Conservation (phyloP, 2,888 invertebrate species). For the Trichogramma evanescens region DNA sequence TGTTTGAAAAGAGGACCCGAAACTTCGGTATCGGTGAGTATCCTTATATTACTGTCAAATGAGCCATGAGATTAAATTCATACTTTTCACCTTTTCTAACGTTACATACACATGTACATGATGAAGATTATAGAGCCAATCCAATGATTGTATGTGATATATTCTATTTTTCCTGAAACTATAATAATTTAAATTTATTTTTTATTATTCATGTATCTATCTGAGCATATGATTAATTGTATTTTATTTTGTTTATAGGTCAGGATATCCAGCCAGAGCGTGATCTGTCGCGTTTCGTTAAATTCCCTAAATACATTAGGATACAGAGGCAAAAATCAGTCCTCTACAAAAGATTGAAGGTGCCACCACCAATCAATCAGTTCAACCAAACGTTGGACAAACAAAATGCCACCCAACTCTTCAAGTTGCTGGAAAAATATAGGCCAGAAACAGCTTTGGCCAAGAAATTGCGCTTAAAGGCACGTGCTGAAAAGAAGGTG, state of each 20-base stretch:
- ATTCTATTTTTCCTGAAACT: too few relatives aligned
- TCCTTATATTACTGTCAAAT: background rate
- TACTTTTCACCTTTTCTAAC: background rate
- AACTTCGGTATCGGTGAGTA: constrained; percentile 95
- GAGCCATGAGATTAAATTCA: background rate
- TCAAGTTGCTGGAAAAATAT: constrained; percentile 96
- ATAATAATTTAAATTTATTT: background rate
- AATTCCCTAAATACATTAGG: constrained; percentile 99
- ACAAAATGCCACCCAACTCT: constrained; percentile 92
- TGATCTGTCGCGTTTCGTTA: constrained; percentile 94
- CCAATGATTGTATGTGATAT: too few relatives aligned
- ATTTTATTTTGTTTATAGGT: constrained; percentile 53
- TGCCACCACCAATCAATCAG: constrained; percentile 98
- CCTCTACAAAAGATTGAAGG: constrained; percentile 91
- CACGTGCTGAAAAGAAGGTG: constrained; percentile 80
- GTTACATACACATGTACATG: constrained; percentile 3
- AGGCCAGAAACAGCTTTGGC: constrained; percentile 87
- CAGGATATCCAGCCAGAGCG: constrained; percentile 98
- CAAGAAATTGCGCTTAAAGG: constrained; percentile 85
- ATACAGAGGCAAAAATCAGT: constrained; percentile 96
- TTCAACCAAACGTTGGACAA: constrained; percentile 94
- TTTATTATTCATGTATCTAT: background rate
- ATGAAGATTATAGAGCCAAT: constrained; percentile 15
- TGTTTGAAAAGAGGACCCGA: constrained; percentile 94
- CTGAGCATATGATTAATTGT: background rate